Evolutionary conservation across 2,113 vertebrate genomes (phyloP), one percentile per base, ranked within the genome.

Genomic region (Labeo catla): DNA sequence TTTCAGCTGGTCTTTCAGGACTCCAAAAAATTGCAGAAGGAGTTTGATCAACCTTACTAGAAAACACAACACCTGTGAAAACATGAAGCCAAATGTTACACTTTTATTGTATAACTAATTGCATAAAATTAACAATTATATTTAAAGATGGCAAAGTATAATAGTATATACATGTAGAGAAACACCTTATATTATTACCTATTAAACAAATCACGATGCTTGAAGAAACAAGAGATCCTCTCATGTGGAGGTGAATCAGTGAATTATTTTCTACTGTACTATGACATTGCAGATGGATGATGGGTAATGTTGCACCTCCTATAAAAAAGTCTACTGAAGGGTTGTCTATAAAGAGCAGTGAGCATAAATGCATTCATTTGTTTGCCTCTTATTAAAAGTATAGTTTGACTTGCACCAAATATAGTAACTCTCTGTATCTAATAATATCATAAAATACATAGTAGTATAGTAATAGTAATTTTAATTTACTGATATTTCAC

Each of bases 1-100:
- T 28, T 68, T 76, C 68, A 23, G 79, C 12, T 36, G 6, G 81
- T 15, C 54, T n/a, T 23, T 74, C 66, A 28, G 72, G 52, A 11
- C 43, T 43, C 72, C 81, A 54, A 19, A 88, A 2, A 49, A 90
- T 16, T 66, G 45, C 54, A 63, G 59, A 4, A 79, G 88, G 86
- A 49, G 28, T 74, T 65, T 90, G 89, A 45, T 84, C 65, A 81
- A 88, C 66, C 23, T 28, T 74, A 52, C 3, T 45, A 80, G 50
- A 81, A 10, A 80, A 61, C 36, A 81, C 12, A 66, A 82, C 50
- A n/a, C 83, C 28, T 61, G 74, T 61, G 59, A 43, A 83, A n/a
- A 65, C 16, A 59, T 61, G 28, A 50, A 21, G 28, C 47, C 36
- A 84, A 43, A 8, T 49, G 15, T 2, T 36, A 36, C 15, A 70